Base-by-base conservation (phyloP, 2,888 invertebrate species). In the Eupithecia exiguata region DNA sequence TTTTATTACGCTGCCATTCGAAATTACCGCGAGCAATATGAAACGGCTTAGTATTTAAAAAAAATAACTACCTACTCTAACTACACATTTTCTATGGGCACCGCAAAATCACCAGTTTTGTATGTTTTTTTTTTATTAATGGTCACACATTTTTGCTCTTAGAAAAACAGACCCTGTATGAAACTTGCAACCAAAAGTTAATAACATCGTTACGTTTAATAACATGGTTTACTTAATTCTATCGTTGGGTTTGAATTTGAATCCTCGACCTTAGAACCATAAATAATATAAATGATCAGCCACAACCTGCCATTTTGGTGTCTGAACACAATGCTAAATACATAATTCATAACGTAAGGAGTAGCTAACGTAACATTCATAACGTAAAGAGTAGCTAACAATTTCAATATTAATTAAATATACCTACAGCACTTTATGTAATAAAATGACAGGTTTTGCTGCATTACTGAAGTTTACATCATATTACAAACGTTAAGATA, bases 371-470 rank as follows among this genome's bases (percentile, higher is more conserved):
- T n/a, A n/a, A n/a, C n/a, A 40, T 66, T 38, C 38, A 66, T 66
- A 66, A 66, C 16, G 63, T n/a, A 66, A 66, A 70, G 65, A 70
- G 70, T 70, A 63, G 70, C 63, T 63, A 63, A 46, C 69, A 49
- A 43, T 63, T 63, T 36, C 63, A 62, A 62, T 70, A 70, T 36
- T 49, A 63, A 43, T 66, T 66, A 66, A 38, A 40, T 66, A 62
- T 35, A 43, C 65, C 21, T 43, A 66, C 40, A 4, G 62, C 62
- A 9, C 36, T 66, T 66, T 66, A 66, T 66, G 66, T 66, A 66
- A 66, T 66, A 21, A 40, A 40, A 66, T 9, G 9, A 40, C 30
- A 10, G 21, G 40, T 40, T 65, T 65, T 65, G 38, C 63, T 35
- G 62, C 35, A 40, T 66, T 66, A 40, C 66, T 21, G 7, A 40